phyloP scores from a whole-genome alignment of 1,140 invertebrate genomes.

The Temnothorax longispinosus region DNA sequence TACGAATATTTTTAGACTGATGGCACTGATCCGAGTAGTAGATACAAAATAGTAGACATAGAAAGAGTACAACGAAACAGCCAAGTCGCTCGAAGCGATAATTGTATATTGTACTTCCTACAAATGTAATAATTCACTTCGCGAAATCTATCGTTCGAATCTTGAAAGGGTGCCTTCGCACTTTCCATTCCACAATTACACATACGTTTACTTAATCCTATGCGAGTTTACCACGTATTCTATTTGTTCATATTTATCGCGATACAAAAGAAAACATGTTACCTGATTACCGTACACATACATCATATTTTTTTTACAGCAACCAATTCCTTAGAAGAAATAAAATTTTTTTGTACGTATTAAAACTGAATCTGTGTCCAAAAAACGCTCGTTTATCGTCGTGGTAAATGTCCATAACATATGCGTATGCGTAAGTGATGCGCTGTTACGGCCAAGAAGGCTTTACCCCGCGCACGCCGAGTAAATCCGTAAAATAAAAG shows the following conservation, averaged over 20 bases:
- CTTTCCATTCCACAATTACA: constrained; percentile 16
- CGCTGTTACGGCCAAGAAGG: not conserved
- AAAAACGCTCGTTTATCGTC: not conserved
- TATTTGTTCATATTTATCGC: not conserved
- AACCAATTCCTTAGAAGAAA: not conserved
- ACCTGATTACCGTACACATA: not conserved
- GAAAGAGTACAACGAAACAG: constrained; percentile 39
- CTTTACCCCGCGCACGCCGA: not conserved
- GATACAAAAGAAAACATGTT: not conserved
- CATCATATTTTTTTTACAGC: not conserved
- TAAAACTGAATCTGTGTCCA: not conserved
- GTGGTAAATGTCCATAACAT: not conserved
- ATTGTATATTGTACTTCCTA: constrained; percentile 47
- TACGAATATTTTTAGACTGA: constrained; percentile 32
- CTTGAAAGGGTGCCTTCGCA: constrained; percentile 29
- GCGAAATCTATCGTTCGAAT: constrained; percentile 44
- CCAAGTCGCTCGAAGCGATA: constrained; percentile 9
- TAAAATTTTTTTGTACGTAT: not conserved
- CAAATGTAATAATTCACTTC: constrained; percentile 52
- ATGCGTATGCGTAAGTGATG: not conserved
- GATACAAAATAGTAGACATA: constrained; percentile 45
- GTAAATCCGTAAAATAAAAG: constrained; percentile 49
- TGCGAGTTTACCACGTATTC: not conserved
- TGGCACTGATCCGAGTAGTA: constrained; percentile 15
- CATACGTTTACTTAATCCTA: constrained; percentile 13